Conservation (phyloP, 2,797 vertebrate species). For the Phoebastria nigripes region DNA sequence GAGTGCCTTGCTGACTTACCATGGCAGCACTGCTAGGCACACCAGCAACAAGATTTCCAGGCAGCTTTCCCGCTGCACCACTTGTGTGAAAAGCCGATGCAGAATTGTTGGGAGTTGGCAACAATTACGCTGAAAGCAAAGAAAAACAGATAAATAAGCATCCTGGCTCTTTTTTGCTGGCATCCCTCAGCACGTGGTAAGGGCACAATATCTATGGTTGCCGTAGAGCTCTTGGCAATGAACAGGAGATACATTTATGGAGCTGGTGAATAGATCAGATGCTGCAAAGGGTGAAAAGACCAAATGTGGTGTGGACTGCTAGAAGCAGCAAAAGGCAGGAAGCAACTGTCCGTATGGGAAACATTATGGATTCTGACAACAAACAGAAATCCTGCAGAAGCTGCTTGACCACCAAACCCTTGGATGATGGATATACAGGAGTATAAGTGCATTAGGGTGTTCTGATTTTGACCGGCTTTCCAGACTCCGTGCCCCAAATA, state of each 20-base stretch:
- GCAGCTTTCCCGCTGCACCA: background rate
- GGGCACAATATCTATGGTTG: background rate
- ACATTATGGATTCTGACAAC: background rate
- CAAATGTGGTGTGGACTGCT: background rate
- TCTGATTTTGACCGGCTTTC: background rate
- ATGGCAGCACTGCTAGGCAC: background rate
- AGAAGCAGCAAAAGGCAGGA: background rate
- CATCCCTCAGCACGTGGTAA: accelerated
- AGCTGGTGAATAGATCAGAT: background rate
- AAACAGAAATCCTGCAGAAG: background rate
- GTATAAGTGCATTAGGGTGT: accelerated
- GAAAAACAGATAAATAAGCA: background rate
- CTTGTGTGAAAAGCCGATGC: background rate
- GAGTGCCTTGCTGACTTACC: background rate
- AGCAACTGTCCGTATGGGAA: accelerated
- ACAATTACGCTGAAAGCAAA: background rate
- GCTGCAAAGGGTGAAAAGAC: background rate
- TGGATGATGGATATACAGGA: background rate
- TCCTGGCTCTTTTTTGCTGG: background rate
- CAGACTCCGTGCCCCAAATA: background rate
- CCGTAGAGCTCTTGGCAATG: background rate
- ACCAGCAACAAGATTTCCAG: background rate
- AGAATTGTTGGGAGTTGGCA: background rate
- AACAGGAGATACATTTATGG: background rate
- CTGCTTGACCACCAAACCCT: background rate